These are phyloP conservation scores for Ellobium chinense DNA, from an alignment of 2,888 invertebrate species.

Conservation along the genomic window DNA sequence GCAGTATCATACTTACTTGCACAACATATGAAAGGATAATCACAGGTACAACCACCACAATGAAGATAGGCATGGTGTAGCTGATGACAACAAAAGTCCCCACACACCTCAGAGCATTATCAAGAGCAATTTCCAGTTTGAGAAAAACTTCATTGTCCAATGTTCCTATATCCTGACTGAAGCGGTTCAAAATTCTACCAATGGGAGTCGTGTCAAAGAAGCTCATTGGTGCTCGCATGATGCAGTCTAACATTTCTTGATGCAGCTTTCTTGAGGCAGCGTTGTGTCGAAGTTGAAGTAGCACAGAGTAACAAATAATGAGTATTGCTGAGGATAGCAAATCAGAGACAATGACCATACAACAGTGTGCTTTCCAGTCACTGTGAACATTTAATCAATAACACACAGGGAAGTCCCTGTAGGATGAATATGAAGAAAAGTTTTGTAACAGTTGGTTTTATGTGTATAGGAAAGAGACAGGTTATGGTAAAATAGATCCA, in stretches of 20 bases:
- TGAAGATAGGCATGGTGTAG: constrained; percentile 69
- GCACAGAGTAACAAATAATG: background rate
- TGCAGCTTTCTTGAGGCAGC: constrained; percentile 1
- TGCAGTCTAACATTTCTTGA: constrained; percentile 3
- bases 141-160: constrained; percentile 30
- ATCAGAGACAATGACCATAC: no score
- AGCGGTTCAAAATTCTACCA: constrained; percentile 11
- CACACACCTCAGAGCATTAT: constrained; percentile 54
- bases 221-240: constrained; percentile 23
- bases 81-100: constrained; percentile 62
- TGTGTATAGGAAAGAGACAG: no score
- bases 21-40: constrained; percentile 62
- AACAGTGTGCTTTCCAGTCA: no score
- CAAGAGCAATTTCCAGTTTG: constrained; percentile 12
- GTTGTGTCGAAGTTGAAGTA: background rate
- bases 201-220: constrained; percentile 27
- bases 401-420: no score
- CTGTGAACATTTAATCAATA: no score
- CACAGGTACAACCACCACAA: constrained; percentile 61
- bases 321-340: background rate
- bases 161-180: constrained; percentile 30
- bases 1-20: constrained; percentile 66
- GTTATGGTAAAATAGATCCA: no score
- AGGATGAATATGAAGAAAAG: no score
- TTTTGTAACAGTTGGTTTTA: no score